Evolutionary conservation across 1,140 invertebrate species (phyloP).

Genomic region (Lepidurus arcticus): DNA sequence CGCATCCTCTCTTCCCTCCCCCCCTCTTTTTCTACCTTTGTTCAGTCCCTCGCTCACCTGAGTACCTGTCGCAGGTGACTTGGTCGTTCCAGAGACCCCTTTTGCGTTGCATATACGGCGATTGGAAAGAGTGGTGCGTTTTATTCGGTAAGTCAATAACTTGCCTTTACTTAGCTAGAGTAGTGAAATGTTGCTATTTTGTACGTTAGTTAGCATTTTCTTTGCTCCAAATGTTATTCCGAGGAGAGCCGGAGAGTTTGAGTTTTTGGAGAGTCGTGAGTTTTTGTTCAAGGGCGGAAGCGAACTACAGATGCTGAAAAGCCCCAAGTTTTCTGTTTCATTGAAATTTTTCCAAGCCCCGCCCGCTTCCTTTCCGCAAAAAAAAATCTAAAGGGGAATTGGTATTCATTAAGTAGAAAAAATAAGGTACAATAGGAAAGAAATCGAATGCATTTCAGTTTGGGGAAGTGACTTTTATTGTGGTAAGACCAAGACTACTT

Average conservation of each 20-base stretch:
- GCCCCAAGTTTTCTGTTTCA: not conserved
- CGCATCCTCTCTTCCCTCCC: not conserved
- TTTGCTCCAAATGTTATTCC: not conserved
- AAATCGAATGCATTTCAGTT: too few relatives aligned
- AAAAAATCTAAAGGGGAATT: too few relatives aligned
- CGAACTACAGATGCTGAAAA: not conserved
- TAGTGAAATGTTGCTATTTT: too few relatives aligned
- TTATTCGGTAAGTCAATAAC: not conserved
- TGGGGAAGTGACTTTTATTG: too few relatives aligned
- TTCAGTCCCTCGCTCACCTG: slow-evolving; percentile 16
- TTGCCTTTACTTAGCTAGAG: too few relatives aligned
- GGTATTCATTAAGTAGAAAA: too few relatives aligned
- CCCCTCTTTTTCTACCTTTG: not conserved
- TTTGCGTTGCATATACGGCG: not conserved
- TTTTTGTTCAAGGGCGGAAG: not conserved
- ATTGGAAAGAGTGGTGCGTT: not conserved
- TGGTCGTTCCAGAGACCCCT: not conserved
- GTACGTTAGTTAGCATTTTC: not conserved
- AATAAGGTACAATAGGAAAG: too few relatives aligned
- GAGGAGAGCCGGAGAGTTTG: not conserved
- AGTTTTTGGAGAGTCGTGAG: not conserved
- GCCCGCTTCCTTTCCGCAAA: not conserved
- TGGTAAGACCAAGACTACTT: too few relatives aligned
- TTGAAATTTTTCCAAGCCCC: slow-evolving; percentile 3
- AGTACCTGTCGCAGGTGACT: slow-evolving; percentile 17